These are phyloP conservation scores for Dipodomys merriami DNA, from an alignment of 2,113 vertebrate genomes.

Conservation along the genomic window DNA sequence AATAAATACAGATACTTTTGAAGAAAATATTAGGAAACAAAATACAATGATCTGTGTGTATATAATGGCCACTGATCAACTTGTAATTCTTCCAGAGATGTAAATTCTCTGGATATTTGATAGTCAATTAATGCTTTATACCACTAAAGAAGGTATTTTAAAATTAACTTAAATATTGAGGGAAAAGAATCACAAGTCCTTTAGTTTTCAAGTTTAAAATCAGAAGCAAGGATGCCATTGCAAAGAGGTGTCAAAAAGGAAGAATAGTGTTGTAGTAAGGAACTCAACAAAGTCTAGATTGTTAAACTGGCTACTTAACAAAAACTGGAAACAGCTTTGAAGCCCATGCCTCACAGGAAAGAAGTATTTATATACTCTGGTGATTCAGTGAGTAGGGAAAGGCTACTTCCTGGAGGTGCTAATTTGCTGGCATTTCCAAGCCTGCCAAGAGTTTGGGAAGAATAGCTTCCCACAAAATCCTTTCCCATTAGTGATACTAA, in stretches of 20 bases:
- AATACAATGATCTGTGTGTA: not conserved
- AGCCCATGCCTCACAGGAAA: not conserved
- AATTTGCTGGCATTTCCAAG: conserved; percentile 47
- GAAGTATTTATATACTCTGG: not conserved
- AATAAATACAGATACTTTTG: not conserved
- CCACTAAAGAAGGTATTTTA: not conserved
- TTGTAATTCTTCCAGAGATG: not conserved
- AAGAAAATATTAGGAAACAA: not conserved
- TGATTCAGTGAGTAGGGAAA: conserved; percentile 15
- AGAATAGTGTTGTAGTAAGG: not conserved
- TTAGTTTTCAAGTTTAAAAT: not conserved
- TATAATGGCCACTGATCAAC: not conserved
- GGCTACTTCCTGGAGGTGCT: not conserved
- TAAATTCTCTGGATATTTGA: not conserved
- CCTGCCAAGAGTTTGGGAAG: not conserved
- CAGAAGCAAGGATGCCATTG: not conserved
- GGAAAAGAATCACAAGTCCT: not conserved
- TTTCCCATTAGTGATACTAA: not conserved
- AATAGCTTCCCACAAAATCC: not conserved
- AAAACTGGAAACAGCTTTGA: not conserved
- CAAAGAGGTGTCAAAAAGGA: not conserved
- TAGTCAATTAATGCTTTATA: not conserved
- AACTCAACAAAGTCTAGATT: not conserved
- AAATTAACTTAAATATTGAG: not conserved
- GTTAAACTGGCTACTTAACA: not conserved